Conservation (phyloP, 2,888 invertebrate genomes). For the Rhynchonema sp. region DNA sequence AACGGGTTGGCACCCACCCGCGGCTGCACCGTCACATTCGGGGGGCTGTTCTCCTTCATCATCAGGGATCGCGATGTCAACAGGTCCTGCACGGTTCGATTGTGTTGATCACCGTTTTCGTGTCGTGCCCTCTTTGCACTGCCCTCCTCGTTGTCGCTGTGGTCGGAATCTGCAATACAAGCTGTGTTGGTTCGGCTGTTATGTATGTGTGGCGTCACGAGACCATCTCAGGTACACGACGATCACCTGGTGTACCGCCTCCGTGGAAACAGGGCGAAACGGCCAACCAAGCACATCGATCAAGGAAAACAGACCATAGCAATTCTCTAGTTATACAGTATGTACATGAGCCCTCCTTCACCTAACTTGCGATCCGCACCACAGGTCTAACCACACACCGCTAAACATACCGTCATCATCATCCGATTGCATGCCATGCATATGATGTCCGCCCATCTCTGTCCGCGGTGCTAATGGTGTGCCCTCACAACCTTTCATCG, state of each 20-base stretch:
- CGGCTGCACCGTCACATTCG: constrained; percentile 58
- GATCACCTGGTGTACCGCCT: neutral
- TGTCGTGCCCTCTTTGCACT: constrained; percentile 14
- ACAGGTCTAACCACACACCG: too few species aligned
- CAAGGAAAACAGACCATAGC: neutral
- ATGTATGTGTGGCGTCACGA: neutral
- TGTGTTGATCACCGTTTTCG: too few species aligned
- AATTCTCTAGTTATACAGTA: too few species aligned
- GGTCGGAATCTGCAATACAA: neutral
- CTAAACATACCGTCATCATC: neutral
- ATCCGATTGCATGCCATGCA: neutral
- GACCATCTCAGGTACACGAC: too few species aligned
- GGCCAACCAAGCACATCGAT: neutral
- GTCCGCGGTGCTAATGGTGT: constrained; percentile 1
- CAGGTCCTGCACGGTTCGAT: constrained; percentile 7
- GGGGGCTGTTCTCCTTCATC: constrained; percentile 30
- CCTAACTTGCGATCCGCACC: too few species aligned
- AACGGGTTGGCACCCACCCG: neutral
- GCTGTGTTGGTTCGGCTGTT: neutral
- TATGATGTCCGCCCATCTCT: neutral
- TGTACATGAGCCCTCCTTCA: too few species aligned
- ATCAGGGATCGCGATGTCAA: constrained; percentile 39
- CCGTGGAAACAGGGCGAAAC: neutral
- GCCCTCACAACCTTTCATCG: constrained; percentile 7
- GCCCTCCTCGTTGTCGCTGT: constrained; percentile 5